Evolutionary conservation across 2,888 invertebrate genomes (phyloP), one percentile per base, ranked within the genome.

Genomic region (Neria commutata): DNA sequence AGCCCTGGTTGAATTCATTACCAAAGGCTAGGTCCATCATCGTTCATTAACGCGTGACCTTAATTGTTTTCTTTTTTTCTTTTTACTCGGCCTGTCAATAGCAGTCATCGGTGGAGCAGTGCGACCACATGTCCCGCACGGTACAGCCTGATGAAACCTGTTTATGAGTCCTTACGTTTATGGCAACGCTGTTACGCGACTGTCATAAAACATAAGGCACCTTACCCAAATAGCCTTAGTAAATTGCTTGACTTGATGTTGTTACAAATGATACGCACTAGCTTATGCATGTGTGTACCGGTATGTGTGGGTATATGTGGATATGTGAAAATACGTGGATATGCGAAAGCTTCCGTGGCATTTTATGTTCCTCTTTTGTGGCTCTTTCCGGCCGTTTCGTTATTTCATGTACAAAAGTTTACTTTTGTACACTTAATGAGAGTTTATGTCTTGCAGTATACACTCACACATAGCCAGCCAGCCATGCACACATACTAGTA

Each of bases 41-140:
- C 58, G 55, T 53, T 60, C 63, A 60, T 63, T 63, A 63, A 60
- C 60, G 55, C 60, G 60, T 63, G 62, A 63, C 62, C 62, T 60
- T 56, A 55, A 63, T 63, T 63, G 60, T 63, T 60, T 55, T 50
- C 37, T 58, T 58, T 47, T 40, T 42, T 45, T 25, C n/a, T 14
- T 25, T 4, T 21, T 33, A 46, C 24, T 45, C 17, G 46, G n/a
- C 42, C 42, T 2, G 16, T 23, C 51, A 51, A 24, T 26, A 47
- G 14, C 23, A 34, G 17, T 6, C 17, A 3, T 1, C n/a, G 14
- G 2, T 19, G 19, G 23, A 14, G 21, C 37, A 24, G 19, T 56
- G 19, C 40, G 21, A 19, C 26, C 29, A 40, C 24, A 26, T n/a
- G 21, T 49, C 16, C n/a, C 14, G 5, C 49, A 14, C n/a, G 19